These are phyloP conservation scores for Acipenser oxyrinchus DNA, from an alignment of 2,797 vertebrate genomes.

Conservation along the genomic window DNA sequence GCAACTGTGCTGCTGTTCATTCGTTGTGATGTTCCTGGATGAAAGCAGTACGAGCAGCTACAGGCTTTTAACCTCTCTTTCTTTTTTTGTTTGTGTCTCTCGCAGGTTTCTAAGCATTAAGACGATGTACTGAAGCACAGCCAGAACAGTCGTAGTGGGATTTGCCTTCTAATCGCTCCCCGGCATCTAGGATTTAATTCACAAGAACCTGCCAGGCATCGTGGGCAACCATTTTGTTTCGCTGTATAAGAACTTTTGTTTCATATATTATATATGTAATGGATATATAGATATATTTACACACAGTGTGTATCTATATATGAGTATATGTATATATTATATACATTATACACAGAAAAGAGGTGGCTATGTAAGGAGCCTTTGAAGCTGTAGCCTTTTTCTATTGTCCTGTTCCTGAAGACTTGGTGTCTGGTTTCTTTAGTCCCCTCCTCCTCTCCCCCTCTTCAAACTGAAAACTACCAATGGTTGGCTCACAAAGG, in stretches of 20 bases:
- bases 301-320: slow-evolving; percentile 67
- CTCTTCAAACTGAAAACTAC: slow-evolving; percentile 78
- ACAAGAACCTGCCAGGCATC: slow-evolving; percentile 74
- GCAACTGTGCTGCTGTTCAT: too few species aligned
- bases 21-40: too few species aligned
- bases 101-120: slow-evolving; percentile 79
- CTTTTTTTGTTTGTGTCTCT: slow-evolving; percentile 31
- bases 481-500: slow-evolving; percentile 74
- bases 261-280: slow-evolving; percentile 71
- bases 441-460: slow-evolving; percentile 49
- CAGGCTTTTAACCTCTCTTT: slow-evolving; percentile 22
- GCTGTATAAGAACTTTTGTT: slow-evolving; percentile 75
- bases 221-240: slow-evolving; percentile 73
- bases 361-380: slow-evolving; percentile 46
- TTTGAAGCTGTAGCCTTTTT: slow-evolving; percentile 56
- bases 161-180: slow-evolving; percentile 71
- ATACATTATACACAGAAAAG: slow-evolving; percentile 48
- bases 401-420: slow-evolving; percentile 34
- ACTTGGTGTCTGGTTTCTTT: slow-evolving; percentile 45
- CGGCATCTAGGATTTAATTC: slow-evolving; percentile 80
- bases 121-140: slow-evolving; percentile 73
- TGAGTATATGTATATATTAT: slow-evolving; percentile 68
- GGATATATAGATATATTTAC: slow-evolving; percentile 63
- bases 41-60: too few species aligned
- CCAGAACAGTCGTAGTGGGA: slow-evolving; percentile 76